Base-by-base conservation (phyloP, 2,888 invertebrate species). In the Yponomeuta sedellus region DNA sequence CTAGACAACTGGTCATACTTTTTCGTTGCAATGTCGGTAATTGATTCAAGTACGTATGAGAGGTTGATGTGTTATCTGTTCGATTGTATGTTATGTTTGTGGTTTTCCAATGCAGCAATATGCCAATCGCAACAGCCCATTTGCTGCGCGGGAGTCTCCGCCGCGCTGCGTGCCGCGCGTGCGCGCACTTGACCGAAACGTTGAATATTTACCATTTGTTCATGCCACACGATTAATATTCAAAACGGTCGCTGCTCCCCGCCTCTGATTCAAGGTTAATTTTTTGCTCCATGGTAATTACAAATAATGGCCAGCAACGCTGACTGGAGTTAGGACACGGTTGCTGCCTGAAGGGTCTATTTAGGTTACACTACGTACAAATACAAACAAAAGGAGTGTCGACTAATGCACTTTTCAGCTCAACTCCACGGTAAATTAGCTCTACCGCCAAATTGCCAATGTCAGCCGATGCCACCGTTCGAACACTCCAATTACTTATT, bases 181-280 rank as follows among this genome's bases (percentile, higher is more conserved):
- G 84, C 76, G 78, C 68, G 77, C 80, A 81, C 72, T 78, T 81
- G 79, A 83, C 83, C 88, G 86, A 73, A 74, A 79, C 88, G 85
- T 80, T 88, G 80, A 83, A 86, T 87, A 88, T 88, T 85, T 81
- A 87, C 75, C 75, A 74, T 75, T 76, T 81, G 78, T 77, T 84
- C 79, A 81, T 79, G 79, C 78, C 78, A 82, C 75, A 78, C 76
- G 71, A 81, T 86, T 82, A 81, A 83, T 84, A 84, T 86, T 82
- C 83, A 85, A 57, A 87, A 83, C 82, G 81, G 82, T 81, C 81
- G 79, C 79, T 85, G 78, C 81, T 82, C 74, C 44, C 80, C 77
- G 77, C 77, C 74, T 77, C 77, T 76, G 78, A 81, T 82, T 82
- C 85, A 86, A 86, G 85, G 85, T 83, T 84, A 77, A 75, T 82